Evolutionary conservation across 1,140 invertebrate species (phyloP), one percentile per base, ranked within the genome.

Genomic region (Solenopsis fugax): DNA sequence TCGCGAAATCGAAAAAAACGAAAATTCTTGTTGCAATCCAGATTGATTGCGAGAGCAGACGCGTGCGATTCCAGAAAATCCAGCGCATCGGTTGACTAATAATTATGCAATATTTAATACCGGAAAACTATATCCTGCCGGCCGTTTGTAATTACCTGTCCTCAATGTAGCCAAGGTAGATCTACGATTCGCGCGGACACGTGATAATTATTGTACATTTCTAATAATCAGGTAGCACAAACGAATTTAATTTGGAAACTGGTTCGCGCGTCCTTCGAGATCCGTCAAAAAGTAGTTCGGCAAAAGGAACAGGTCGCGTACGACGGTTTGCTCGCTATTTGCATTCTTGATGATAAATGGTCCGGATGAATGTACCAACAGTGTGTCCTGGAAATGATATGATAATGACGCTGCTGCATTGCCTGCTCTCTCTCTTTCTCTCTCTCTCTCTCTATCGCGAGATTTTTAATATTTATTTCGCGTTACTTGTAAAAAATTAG

Each of bases 101-200:
- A 69, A 80, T 80, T 80, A 80, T 54, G 34, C 34, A 80, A 80
- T 16, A 18, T 56, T 80, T 80, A 69, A 80, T 62, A 29, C 18
- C 60, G n/a, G 16, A 13, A 50, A 65, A 80, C n/a, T 54, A n/a
- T 67, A 65, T 67, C 34, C 45, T 52, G 45, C 9, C 37, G 0
- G 21, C 2, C 29, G 29, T 12, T 37, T n/a, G 21, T 18, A 52
- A 80, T 80, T 54, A 80, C 54, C n/a, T 24, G 13, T 37, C 13
- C 50, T 54, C 60, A 12, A 67, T 41, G 37, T 34, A 41, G 21
- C 52, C 10, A 48, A 45, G 50, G 56, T 71, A 71, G 69, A 81
- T 45, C 37, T 71, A 58, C 34, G n/a, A 37, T 12, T 10, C 6
- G 13, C 34, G 13, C 13, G 5, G 45, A 52, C 29, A 54, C 48